A percentile compares a stretch with the other conserved stretches of the same genome.
These are phyloP conservation scores for Caenorhabditis virilis DNA, from an alignment of 2,888 invertebrate species.

Conservation along the genomic window DNA sequence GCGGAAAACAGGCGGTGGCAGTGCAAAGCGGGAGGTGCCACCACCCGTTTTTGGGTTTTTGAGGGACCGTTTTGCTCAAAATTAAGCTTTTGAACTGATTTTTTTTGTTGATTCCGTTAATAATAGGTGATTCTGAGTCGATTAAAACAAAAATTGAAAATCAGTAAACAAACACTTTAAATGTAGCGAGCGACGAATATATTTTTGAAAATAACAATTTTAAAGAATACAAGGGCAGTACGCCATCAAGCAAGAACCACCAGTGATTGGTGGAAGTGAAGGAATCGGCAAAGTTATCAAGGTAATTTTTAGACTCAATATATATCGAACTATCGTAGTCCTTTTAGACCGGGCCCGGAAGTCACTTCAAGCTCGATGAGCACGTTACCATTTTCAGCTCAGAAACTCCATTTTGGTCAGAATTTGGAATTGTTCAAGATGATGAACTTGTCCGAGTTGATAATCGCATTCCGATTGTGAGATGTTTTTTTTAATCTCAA, in stretches of 20 bases:
- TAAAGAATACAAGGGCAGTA: slow-evolving; percentile 45
- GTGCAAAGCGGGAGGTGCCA: too few relatives aligned
- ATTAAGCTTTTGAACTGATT: too few relatives aligned
- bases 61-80: too few relatives aligned
- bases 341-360: slow-evolving; percentile 24
- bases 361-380: slow-evolving; percentile 41
- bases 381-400: slow-evolving; percentile 44
- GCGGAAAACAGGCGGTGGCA: too few relatives aligned
- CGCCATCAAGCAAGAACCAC: slow-evolving; percentile 72
- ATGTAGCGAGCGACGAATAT: too few relatives aligned
- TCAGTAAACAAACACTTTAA: too few relatives aligned
- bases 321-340: too few relatives aligned
- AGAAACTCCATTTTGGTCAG: slow-evolving; percentile 50
- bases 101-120: too few relatives aligned
- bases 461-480: slow-evolving; percentile 57
- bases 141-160: too few relatives aligned
- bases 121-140: too few relatives aligned
- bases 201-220: background rate
- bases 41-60: too few relatives aligned
- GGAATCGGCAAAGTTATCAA: slow-evolving; percentile 83
- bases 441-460: slow-evolving; percentile 64
- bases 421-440: slow-evolving; percentile 48
- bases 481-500: slow-evolving; percentile 4
- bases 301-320: slow-evolving; percentile 75
- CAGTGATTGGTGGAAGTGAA: slow-evolving; percentile 89